These are phyloP conservation scores for Gorsachius goisagi DNA, from an alignment of 2,113 vertebrate species.

Conservation along the genomic window DNA sequence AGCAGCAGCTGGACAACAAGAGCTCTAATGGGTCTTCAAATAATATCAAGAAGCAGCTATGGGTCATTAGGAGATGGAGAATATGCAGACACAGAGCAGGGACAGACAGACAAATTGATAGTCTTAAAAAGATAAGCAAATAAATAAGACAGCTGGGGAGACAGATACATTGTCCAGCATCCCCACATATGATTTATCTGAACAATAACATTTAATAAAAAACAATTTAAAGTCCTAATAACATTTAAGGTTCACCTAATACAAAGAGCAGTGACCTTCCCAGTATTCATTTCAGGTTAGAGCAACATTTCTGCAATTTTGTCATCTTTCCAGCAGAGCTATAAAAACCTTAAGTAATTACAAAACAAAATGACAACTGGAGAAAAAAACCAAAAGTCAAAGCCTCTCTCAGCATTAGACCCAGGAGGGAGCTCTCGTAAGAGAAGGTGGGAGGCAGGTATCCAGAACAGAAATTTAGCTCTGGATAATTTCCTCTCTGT, in stretches of 20 bases:
- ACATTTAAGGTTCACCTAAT: conserved; percentile 27
- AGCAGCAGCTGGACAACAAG: conserved; percentile 5
- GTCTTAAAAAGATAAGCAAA: neutral
- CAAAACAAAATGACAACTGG: conserved; percentile 33
- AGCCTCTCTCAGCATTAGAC: neutral
- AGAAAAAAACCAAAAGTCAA: neutral
- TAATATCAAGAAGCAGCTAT: conserved; percentile 42
- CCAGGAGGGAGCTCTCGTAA: neutral
- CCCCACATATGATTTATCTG: conserved; percentile 53
- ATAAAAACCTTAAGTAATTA: conserved; percentile 44
- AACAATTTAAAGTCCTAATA: conserved; percentile 48
- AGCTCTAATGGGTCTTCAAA: conserved; percentile 52
- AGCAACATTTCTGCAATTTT: conserved; percentile 39
- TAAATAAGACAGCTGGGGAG: neutral
- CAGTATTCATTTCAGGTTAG: conserved; percentile 36
- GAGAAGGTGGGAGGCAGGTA: neutral
- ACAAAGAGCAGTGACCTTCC: conserved; percentile 46
- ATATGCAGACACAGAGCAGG: neutral
- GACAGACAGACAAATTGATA: conserved; percentile 19
- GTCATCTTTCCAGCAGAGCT: conserved; percentile 47
- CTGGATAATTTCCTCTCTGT: neutral
- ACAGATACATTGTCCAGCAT: conserved; percentile 4
- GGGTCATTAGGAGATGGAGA: conserved; percentile 16
- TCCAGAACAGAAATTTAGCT: neutral
- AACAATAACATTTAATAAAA: conserved; percentile 54